Conservation (phyloP, 2,888 invertebrate species). For the Drosophila differens region DNA sequence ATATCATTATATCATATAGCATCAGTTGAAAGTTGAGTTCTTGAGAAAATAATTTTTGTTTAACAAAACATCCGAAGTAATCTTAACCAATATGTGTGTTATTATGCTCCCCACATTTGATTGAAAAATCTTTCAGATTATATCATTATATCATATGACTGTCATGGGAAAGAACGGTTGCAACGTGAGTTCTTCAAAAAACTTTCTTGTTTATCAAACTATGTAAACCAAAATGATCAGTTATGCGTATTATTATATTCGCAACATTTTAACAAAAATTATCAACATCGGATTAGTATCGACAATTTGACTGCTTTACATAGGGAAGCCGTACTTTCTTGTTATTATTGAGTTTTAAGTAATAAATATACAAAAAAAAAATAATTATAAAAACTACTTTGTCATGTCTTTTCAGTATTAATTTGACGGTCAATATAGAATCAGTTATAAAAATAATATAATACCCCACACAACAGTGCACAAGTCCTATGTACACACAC, state of each 20-base stretch:
- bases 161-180: neutral
- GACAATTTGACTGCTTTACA: neutral
- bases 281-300: neutral
- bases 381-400: neutral
- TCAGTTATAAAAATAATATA: constrained; percentile 9
- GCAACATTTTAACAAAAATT: neutral
- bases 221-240: neutral
- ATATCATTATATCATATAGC: neutral
- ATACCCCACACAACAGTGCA: neutral
- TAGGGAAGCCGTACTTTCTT: rapidly evolving
- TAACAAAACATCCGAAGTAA: neutral
- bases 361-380: neutral
- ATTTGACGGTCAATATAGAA: constrained; percentile 13
- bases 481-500: constrained; percentile 8
- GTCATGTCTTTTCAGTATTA: neutral
- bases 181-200: neutral
- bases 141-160: neutral
- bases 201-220: neutral
- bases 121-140: neutral
- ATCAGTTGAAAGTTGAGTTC: neutral
- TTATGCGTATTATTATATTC: neutral
- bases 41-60: neutral
- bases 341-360: neutral
- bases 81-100: neutral
- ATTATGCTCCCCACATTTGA: neutral